A percentile compares a stretch with the other conserved stretches of the same genome.
phyloP scores from a whole-genome alignment of 2,888 invertebrate species.

The Protophormia terraenovae region DNA sequence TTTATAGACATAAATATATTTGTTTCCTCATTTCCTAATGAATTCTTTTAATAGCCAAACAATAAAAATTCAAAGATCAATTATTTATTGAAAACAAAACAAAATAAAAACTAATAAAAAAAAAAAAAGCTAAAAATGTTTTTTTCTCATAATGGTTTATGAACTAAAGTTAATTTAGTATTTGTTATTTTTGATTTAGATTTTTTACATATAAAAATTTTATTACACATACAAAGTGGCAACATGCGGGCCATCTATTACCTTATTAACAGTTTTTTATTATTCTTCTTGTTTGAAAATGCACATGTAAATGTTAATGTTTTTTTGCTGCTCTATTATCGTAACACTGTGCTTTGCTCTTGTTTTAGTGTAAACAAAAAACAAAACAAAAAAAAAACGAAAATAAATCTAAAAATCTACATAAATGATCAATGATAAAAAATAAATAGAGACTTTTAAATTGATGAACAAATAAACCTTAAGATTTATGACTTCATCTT shows the following conservation, averaged over 20 bases:
- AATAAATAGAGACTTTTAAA: conserved; percentile 45
- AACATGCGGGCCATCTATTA: conserved; percentile 59
- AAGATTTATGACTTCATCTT: conserved; percentile 67
- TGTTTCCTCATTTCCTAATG: neutral
- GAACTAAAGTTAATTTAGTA: conserved; percentile 1
- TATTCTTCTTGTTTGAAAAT: neutral
- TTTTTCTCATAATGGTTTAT: neutral
- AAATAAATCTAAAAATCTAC: conserved; percentile 38
- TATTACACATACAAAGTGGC: conserved; percentile 38
- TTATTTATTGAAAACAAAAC: conserved; percentile 4
- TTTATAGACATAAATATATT: neutral
- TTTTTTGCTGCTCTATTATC: neutral
- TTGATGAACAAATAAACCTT: conserved; percentile 63
- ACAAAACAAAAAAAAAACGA: neutral
- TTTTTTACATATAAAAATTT: too few relatives aligned
- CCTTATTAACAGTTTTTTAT: conserved; percentile 45
- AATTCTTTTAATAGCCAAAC: neutral
- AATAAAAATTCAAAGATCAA: conserved; percentile 28
- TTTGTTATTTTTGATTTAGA: neutral
- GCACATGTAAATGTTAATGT: neutral
- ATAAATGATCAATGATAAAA: conserved; percentile 57
- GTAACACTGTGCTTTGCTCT: conserved; percentile 3
- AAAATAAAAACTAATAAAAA: neutral
- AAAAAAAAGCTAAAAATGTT: neutral
- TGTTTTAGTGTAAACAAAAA: too few relatives aligned